Conservation (phyloP, 2,888 invertebrate genomes). For the Yponomeuta plumbellus region DNA sequence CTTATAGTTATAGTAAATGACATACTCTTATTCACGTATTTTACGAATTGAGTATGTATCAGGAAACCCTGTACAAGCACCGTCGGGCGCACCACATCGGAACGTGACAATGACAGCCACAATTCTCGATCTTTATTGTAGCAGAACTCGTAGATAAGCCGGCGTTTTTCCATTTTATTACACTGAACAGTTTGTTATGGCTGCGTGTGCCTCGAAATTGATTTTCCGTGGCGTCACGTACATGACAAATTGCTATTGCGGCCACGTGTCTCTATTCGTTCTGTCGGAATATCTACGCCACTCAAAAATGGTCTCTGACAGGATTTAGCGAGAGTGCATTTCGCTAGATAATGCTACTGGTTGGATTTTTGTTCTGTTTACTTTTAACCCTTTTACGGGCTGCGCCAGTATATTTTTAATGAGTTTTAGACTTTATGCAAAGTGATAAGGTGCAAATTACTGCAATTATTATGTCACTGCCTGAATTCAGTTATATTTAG, state of each 20-base stretch:
- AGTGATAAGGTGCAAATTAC: too few relatives aligned
- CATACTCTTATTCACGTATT: not conserved
- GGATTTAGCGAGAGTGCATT: too few relatives aligned
- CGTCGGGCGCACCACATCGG: not conserved
- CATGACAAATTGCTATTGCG: conserved; percentile 43
- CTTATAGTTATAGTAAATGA: too few relatives aligned
- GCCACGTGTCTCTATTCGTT: conserved; percentile 13
- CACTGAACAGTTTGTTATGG: conserved; percentile 37
- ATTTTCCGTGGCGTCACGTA: conserved; percentile 54
- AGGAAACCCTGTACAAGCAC: not conserved
- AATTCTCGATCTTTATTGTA: conserved; percentile 15
- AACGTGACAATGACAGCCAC: conserved; percentile 12
- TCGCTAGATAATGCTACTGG: too few relatives aligned
- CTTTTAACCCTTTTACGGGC: too few relatives aligned
- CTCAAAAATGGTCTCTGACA: not conserved
- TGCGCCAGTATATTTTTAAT: too few relatives aligned
- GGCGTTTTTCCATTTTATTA: conserved; percentile 39
- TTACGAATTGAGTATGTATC: not conserved
- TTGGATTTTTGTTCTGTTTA: too few relatives aligned
- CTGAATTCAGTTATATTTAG: too few relatives aligned
- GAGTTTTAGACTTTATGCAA: too few relatives aligned
- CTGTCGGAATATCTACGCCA: conserved; percentile 26
- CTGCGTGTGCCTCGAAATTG: conserved; percentile 56
- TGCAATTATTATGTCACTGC: too few relatives aligned
- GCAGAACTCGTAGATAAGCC: conserved; percentile 1